Percentiles rank a stretch among this genome's conserved stretches.
Conservation (phyloP, 2,797 vertebrate genomes). For the Labeo calbasu region DNA sequence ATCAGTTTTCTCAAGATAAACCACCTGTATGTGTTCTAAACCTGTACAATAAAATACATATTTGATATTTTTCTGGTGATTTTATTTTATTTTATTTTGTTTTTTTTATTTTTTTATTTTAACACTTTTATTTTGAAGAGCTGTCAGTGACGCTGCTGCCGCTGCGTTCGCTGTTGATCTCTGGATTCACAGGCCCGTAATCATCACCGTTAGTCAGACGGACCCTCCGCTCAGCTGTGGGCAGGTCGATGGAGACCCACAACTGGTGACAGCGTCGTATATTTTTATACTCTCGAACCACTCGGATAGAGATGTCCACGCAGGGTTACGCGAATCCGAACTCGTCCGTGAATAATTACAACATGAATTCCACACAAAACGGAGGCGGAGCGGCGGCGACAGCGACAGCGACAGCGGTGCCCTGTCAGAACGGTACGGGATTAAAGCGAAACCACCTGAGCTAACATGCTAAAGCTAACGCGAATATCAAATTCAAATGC, state of each 20-base stretch:
- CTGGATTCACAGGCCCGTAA: background rate
- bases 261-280: constrained; percentile 57
- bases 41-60: no score
- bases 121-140: constrained; percentile 56
- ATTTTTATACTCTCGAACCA: constrained; percentile 37
- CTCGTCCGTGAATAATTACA: constrained; percentile 66
- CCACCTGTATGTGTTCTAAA: background rate
- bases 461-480: constrained; percentile 13
- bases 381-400: constrained; percentile 65
- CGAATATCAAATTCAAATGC: background rate
- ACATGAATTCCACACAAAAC: constrained; percentile 71
- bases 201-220: constrained; percentile 31
- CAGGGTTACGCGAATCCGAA: constrained; percentile 72
- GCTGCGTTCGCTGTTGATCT: background rate
- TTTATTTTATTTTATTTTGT: no score
- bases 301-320: constrained; percentile 74
- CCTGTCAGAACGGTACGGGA: constrained; percentile 72
- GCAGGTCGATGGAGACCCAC: constrained; percentile 54
- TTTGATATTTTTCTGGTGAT: background rate
- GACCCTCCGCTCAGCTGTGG: constrained; percentile 22
- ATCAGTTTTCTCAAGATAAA: background rate
- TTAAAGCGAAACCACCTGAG: constrained; percentile 27
- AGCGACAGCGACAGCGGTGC: constrained; percentile 59
- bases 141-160: background rate
- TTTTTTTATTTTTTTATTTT: background rate